Evolutionary conservation across 1,140 invertebrate genomes (phyloP).

Genomic region (Pachyrhynchus sulphureomaculatus): DNA sequence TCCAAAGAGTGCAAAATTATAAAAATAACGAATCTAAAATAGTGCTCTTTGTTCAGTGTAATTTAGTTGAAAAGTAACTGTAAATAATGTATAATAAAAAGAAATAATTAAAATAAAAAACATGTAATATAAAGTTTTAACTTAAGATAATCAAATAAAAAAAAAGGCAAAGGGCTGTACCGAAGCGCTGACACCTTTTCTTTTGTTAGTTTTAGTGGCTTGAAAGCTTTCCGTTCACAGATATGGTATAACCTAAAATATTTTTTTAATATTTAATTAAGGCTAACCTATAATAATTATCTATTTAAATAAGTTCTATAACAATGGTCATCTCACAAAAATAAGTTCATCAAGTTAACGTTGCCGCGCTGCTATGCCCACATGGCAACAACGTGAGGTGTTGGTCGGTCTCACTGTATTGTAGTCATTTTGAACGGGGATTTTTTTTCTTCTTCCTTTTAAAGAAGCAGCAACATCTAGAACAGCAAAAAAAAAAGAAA

Average conservation of each 20-base stretch:
- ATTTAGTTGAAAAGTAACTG: no score
- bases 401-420: constrained; percentile 53
- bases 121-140: not conserved
- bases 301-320: constrained; percentile 49
- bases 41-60: no score
- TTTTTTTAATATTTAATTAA: constrained; percentile 46
- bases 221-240: constrained; percentile 36
- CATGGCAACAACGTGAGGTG: constrained; percentile 51
- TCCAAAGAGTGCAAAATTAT: no score
- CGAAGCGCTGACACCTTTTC: no score
- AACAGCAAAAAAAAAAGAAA: constrained; percentile 58
- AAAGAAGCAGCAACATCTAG: constrained; percentile 94
- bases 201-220: constrained; percentile 1
- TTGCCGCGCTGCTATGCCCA: constrained; percentile 52
- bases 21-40: no score
- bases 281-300: constrained; percentile 49
- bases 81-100: no score
- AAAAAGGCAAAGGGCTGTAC: no score
- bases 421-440: constrained; percentile 77
- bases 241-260: constrained; percentile 49
- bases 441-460: constrained; percentile 96
- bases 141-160: no score
- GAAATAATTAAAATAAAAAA: not conserved
- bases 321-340: constrained; percentile 44
- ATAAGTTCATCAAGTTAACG: constrained; percentile 48